phyloP scores from a whole-genome alignment of 2,113 vertebrate genomes.

The Paramormyrops kingsleyae region DNA sequence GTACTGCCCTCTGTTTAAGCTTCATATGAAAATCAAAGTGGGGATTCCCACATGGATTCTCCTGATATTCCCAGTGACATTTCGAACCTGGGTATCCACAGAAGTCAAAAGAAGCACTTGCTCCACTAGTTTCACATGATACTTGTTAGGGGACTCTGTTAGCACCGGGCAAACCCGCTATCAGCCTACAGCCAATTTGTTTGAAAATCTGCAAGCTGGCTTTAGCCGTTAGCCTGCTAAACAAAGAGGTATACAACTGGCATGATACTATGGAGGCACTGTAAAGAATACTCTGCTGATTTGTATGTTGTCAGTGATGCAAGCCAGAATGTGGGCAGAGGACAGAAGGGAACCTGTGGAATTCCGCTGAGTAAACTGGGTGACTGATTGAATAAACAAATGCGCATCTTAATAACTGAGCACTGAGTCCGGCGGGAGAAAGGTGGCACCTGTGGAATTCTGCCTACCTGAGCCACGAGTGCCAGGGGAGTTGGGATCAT shows the following conservation, averaged over 20 bases:
- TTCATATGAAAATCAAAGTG: background rate
- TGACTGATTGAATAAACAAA: background rate
- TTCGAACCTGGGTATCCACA: background rate
- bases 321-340: background rate
- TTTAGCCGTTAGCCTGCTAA: background rate
- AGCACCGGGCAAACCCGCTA: background rate
- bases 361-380: background rate
- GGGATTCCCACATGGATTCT: background rate
- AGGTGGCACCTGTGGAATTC: conserved; percentile 73
- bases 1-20: background rate
- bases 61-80: background rate
- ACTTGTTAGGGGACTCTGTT: background rate
- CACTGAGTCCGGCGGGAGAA: background rate
- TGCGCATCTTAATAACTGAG: background rate
- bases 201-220: background rate
- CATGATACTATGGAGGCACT: background rate
- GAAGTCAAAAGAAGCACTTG: background rate
- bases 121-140: background rate
- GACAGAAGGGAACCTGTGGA: background rate
- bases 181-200: background rate
- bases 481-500: conserved; percentile 75
- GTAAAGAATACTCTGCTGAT: background rate
- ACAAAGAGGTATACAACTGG: background rate
- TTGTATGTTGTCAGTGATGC: background rate
- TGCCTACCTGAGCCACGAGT: conserved; percentile 69